Conservation (phyloP, 2,888 invertebrate species). For the Lottia scabra region DNA sequence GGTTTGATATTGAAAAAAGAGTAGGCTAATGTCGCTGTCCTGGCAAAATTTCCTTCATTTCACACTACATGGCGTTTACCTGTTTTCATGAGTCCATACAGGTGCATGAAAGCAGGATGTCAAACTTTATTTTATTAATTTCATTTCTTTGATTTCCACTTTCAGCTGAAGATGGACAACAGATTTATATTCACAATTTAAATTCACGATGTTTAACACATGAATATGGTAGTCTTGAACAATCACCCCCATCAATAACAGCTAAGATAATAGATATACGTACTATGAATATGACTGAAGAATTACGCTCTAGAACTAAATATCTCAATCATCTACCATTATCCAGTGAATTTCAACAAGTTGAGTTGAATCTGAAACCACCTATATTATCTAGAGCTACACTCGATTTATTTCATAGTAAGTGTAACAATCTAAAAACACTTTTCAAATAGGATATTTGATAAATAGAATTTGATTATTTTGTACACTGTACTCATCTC, state of each 20-base stretch:
- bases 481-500: no score
- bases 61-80: no score
- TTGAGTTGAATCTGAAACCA: conserved; percentile 84
- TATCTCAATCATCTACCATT: conserved; percentile 90
- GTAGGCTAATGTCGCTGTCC: no score
- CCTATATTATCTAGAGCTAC: conserved; percentile 80
- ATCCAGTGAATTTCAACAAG: conserved; percentile 89
- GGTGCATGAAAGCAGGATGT: no score
- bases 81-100: no score
- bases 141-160: conserved; percentile 5
- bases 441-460: no score
- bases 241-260: conserved; percentile 79
- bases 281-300: conserved; percentile 85
- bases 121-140: no score
- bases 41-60: no score
- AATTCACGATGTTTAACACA: conserved; percentile 90
- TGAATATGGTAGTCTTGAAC: conserved; percentile 85
- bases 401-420: conserved; percentile 79
- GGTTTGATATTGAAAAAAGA: no score
- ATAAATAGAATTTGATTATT: no score
- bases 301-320: conserved; percentile 80
- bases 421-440: conserved; percentile 22
- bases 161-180: conserved; percentile 89
- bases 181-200: conserved; percentile 89
- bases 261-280: conserved; percentile 91